A percentile compares a stretch with the other conserved stretches of the same genome.
phyloP scores from a whole-genome alignment of 92 coral and sea anemone genomes.

The Isaurus tuberculatus region DNA sequence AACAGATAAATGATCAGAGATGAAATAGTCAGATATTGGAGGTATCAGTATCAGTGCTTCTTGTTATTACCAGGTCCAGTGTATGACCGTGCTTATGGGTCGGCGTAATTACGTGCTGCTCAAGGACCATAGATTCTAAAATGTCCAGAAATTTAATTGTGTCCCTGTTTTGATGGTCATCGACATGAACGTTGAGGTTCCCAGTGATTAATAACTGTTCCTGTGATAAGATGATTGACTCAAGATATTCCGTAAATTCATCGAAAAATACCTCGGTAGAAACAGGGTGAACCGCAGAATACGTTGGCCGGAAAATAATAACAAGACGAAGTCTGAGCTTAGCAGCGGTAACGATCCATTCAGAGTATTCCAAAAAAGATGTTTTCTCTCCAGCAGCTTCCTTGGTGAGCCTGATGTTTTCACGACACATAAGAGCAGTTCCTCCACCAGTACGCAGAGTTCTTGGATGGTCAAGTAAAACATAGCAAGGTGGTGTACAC shows the following conservation, averaged over 20 bases:
- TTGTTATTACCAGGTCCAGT: slow-evolving; percentile 9
- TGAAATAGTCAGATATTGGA: slow-evolving; percentile 31
- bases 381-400: background rate
- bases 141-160: slow-evolving; percentile 8
- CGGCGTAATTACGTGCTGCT: slow-evolving; percentile 23
- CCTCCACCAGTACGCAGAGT: slow-evolving; percentile 18
- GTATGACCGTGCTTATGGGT: slow-evolving; percentile 24
- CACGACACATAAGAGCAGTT: slow-evolving; percentile 18
- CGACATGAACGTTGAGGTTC: slow-evolving; percentile 1
- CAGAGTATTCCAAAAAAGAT: background rate
- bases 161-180: slow-evolving; percentile 8
- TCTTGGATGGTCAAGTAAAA: slow-evolving; percentile 8
- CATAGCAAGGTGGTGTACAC: slow-evolving; percentile 6
- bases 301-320: slow-evolving; percentile 10
- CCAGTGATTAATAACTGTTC: slow-evolving; percentile 7
- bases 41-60: slow-evolving; percentile 22
- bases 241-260: slow-evolving; percentile 11
- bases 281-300: background rate
- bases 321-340: background rate
- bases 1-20: slow-evolving; percentile 27
- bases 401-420: background rate
- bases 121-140: slow-evolving; percentile 7
- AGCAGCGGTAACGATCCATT: slow-evolving; percentile 19
- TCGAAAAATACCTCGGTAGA: background rate
- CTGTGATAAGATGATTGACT: slow-evolving; percentile 23